Percentiles rank a stretch among this genome's conserved stretches.
Evolutionary conservation across 2,888 invertebrate species (phyloP).

Genomic region (Drosophila meridionalis): DNA sequence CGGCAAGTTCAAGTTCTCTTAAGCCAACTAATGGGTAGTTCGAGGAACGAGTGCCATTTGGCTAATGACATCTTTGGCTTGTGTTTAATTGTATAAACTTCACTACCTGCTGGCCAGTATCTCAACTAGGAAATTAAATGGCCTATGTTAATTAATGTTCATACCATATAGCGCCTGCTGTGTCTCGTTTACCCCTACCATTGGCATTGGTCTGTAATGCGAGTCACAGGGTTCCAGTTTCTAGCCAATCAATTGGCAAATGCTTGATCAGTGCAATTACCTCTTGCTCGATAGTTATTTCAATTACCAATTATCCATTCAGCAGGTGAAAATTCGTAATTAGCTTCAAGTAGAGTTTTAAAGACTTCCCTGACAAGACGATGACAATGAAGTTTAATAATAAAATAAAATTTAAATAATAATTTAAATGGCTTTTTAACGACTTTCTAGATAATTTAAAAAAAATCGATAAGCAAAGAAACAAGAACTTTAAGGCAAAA

Average conservation of each 20-base stretch:
- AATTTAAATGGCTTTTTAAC: background rate
- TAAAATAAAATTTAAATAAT: too few relatives aligned
- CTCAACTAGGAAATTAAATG: constrained; percentile 42
- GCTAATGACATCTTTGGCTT: constrained; percentile 65
- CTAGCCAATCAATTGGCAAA: background rate
- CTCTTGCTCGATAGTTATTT: background rate
- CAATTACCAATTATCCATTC: background rate
- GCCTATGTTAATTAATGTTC: constrained; percentile 42
- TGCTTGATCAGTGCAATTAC: background rate
- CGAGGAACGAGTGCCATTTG: constrained; percentile 46
- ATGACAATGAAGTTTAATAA: background rate
- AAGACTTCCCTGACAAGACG: background rate
- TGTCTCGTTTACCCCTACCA: constrained; percentile 9
- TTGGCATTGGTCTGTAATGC: constrained; percentile 27
- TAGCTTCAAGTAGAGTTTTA: background rate
- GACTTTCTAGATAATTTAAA: background rate
- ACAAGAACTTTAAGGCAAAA: background rate
- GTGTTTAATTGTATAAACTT: constrained; percentile 58
- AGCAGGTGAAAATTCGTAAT: background rate
- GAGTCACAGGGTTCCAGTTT: constrained; percentile 4
- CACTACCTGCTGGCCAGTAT: constrained; percentile 31
- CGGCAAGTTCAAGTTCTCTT: constrained; percentile 56
- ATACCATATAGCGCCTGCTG: constrained; percentile 18
- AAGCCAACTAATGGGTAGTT: constrained; percentile 26
- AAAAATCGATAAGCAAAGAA: too few relatives aligned